Evolutionary conservation across 2,888 invertebrate species (phyloP), one percentile per base, ranked within the genome.

Genomic region (Prosopocoilus inquinatus): DNA sequence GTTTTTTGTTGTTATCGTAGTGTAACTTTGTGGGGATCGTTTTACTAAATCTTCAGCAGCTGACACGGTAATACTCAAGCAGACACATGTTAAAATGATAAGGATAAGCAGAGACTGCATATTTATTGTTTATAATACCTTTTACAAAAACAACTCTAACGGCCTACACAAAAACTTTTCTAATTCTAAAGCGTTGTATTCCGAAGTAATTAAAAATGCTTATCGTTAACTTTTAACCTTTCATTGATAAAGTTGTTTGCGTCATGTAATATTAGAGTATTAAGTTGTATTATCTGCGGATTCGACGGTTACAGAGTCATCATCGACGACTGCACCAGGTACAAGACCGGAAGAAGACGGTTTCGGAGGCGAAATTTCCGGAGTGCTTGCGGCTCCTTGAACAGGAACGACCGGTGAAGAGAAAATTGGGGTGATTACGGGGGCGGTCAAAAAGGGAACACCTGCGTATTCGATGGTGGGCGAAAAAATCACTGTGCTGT

Each of bases 401-500:
- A 47, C 20, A 47, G 46, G 36, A 57, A 45, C 35, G 48, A 20
- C 47, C 36, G 58, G 46, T 53, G 60, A 28, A 28, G 60, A 28
- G 7, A 28, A 7, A 5, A 28, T 7, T 57, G 52, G 12, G n/a
- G 44, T 13, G 44, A 33, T 20, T 36, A 50, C 36, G 11, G 36
- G 55, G 20, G 49, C 48, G 33, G 39, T 47, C 33, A 41, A 47
- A 9, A 39, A 47, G 4, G 47, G 47, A 12, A 49, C 35, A 33
- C 39, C 38, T 1, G 53, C 2, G 33, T 45, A 46, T 34, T 52
- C 20, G 20, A 28, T 28, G 20, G 20, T 28, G 20, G 20, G 20
- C 20, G 20, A 28, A 28, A 28, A 28, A 28, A 28, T 28, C 20
- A 78, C 73, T 43, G 79, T 77, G 64, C 78, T 79, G 72, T 82